Conservation (phyloP, 2,888 invertebrate species). For the Sicus ferrugineus region DNA sequence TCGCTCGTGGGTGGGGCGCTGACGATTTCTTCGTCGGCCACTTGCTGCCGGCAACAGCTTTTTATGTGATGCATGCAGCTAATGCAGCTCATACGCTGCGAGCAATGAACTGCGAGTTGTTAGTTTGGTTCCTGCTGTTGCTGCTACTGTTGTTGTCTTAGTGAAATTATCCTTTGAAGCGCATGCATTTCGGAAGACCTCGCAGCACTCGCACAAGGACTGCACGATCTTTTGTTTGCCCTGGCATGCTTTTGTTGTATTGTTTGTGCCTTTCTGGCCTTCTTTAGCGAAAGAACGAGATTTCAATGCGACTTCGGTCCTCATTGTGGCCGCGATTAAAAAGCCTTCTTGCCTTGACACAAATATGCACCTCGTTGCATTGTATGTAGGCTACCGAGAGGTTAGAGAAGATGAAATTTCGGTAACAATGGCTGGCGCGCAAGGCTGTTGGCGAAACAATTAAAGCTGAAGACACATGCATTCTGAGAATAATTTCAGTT, state of each 20-base stretch:
- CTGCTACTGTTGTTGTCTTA: background rate
- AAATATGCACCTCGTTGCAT: conserved; percentile 1
- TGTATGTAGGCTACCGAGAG: background rate
- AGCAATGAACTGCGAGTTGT: conserved; percentile 26
- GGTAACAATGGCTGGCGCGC: conserved; percentile 3
- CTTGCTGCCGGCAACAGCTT: conserved; percentile 19
- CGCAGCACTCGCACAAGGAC: conserved; percentile 2
- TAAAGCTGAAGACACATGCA: background rate
- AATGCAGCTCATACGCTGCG: conserved; percentile 10
- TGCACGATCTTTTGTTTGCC: background rate
- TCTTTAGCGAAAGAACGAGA: background rate
- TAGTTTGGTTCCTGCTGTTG: conserved; percentile 5
- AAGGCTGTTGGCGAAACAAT: conserved; percentile 8
- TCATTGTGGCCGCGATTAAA: background rate
- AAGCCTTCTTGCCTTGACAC: conserved; percentile 10
- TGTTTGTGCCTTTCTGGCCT: background rate
- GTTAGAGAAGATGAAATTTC: background rate
- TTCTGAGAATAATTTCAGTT: too few relatives aligned
- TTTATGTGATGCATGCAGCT: background rate
- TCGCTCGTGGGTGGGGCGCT: background rate
- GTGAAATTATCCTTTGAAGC: conserved; percentile 8
- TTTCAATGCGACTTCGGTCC: background rate
- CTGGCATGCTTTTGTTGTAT: background rate
- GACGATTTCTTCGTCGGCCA: background rate
- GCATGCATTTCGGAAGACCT: background rate